phyloP scores from a whole-genome alignment of 2,888 invertebrate genomes.

The Hyppa rectilinea region DNA sequence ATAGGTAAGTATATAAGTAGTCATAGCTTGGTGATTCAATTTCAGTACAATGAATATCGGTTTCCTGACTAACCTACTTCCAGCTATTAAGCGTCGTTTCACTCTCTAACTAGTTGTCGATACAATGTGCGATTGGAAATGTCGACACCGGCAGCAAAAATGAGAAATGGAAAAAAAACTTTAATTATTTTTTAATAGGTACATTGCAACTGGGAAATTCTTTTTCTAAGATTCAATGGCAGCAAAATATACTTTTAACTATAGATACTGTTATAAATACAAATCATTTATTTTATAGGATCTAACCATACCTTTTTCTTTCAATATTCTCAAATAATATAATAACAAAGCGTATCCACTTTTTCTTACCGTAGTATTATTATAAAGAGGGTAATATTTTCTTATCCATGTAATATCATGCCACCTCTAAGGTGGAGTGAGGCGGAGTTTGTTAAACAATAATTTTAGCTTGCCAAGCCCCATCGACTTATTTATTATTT shows the following conservation, averaged over 20 bases:
- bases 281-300: not conserved
- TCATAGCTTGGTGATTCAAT: constrained; percentile 48
- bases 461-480: constrained; percentile 30
- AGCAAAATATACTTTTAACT: not conserved
- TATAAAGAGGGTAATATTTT: constrained; percentile 45
- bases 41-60: constrained; percentile 55
- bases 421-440: constrained; percentile 31
- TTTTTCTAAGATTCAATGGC: not conserved
- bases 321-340: not conserved
- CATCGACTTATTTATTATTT: constrained; percentile 17
- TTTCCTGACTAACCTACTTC: constrained; percentile 48
- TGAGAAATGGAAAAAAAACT: not conserved
- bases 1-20: constrained; percentile 37
- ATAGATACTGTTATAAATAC: not conserved
- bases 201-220: no score
- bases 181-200: no score
- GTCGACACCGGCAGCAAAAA: constrained; percentile 4
- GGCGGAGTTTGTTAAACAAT: constrained; percentile 34
- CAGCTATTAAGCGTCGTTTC: constrained; percentile 40
- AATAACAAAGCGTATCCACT: constrained; percentile 29
- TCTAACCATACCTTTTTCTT: not conserved
- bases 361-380: constrained; percentile 19
- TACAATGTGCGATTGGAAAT: constrained; percentile 17
- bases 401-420: constrained; percentile 43
- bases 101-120: constrained; percentile 26